phyloP scores from a whole-genome alignment of 2,113 vertebrate genomes.

The Lynx canadensis region DNA sequence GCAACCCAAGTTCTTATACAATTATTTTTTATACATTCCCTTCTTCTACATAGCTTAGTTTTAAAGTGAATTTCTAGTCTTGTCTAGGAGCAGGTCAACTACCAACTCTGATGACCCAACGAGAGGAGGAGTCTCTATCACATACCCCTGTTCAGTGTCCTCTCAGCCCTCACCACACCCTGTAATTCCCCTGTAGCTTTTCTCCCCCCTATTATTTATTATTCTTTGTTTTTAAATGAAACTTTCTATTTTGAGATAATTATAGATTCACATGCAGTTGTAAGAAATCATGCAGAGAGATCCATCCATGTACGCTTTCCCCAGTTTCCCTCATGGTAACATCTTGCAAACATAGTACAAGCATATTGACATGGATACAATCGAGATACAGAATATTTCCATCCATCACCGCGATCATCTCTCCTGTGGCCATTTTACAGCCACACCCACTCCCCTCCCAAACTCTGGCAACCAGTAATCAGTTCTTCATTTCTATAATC shows the following conservation, averaged over 20 bases:
- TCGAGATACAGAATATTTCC: not conserved
- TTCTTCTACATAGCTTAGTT: not conserved
- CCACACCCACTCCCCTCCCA: not conserved
- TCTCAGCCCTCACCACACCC: not conserved
- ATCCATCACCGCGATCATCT: not conserved
- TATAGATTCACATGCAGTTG: not conserved
- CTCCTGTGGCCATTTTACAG: not conserved
- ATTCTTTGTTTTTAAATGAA: not conserved
- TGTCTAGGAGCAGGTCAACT: not conserved
- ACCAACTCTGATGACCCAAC: not conserved
- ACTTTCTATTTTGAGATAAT: not conserved
- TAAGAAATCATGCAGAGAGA: not conserved
- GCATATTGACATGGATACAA: accelerated
- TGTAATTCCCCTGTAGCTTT: not conserved
- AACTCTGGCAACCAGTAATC: not conserved
- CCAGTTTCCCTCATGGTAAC: not conserved
- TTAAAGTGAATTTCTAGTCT: not conserved
- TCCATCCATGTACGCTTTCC: too few species aligned
- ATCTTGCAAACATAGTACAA: not conserved
- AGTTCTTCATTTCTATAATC: not conserved
- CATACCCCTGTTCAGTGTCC: not conserved
- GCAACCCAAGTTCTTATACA: not conserved
- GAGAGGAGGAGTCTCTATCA: not conserved
- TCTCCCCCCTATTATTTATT: not conserved
- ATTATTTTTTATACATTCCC: not conserved